Evolutionary conservation across 2,113 vertebrate genomes (phyloP).

Genomic region (Argyrosomus japonicus): DNA sequence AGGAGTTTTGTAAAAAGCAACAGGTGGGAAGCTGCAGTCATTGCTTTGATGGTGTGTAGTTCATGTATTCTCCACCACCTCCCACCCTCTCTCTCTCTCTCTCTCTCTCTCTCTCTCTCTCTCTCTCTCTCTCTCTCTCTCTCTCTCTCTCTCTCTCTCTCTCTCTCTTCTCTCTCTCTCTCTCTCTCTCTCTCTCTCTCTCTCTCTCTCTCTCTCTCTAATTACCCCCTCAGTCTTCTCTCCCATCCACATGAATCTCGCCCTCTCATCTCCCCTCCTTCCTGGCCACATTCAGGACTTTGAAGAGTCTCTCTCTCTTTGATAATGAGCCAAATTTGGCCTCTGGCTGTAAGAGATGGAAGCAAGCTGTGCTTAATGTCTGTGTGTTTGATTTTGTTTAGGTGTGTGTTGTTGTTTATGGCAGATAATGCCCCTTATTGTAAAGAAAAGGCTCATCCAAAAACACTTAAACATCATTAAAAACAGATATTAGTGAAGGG

Average conservation of each 20-base stretch:
- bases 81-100: background rate
- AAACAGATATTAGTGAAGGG: constrained; percentile 13
- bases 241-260: constrained; percentile 60
- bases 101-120: background rate
- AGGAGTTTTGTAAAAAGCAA: constrained; percentile 44
- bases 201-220: constrained; percentile 75
- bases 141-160: constrained; percentile 9
- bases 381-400: constrained; percentile 62
- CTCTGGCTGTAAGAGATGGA: constrained; percentile 80
- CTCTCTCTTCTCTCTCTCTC: constrained; percentile 51
- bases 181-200: constrained; percentile 37
- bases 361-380: constrained; percentile 76
- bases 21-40: constrained; percentile 71
- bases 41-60: constrained; percentile 68
- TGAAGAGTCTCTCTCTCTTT: constrained; percentile 71
- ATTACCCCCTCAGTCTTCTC: constrained; percentile 75
- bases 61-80: background rate
- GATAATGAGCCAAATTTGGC: constrained; percentile 84
- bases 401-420: constrained; percentile 51
- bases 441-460: constrained; percentile 26
- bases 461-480: constrained; percentile 31
- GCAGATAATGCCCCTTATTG: constrained; percentile 17
- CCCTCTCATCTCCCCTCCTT: constrained; percentile 70
- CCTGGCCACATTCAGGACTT: constrained; percentile 71
- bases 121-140: no score